Percentiles rank a stretch among this genome's conserved stretches.
These are phyloP conservation scores for Vesta saturnalis DNA, from an alignment of 2,888 invertebrate species.

Conservation along the genomic window DNA sequence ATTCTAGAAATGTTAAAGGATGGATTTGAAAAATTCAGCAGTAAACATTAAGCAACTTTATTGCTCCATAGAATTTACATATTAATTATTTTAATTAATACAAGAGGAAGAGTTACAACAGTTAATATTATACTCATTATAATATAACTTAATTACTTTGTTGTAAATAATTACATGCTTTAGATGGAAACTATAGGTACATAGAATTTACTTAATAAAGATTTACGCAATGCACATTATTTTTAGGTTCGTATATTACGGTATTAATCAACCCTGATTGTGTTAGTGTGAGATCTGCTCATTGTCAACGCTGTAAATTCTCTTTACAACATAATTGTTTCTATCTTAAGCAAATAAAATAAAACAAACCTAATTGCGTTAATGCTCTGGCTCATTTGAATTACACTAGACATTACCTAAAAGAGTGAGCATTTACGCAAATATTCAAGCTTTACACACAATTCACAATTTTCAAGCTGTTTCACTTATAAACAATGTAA, in stretches of 20 bases:
- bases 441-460: too few species aligned
- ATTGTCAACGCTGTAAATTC: not conserved
- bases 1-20: conserved; percentile 50
- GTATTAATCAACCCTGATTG: conserved; percentile 7
- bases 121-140: conserved; percentile 27
- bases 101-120: conserved; percentile 36
- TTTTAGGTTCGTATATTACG: not conserved
- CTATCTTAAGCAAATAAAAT: too few species aligned
- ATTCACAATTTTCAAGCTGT: too few species aligned
- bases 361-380: too few species aligned
- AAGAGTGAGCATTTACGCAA: too few species aligned
- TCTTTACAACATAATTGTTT: too few species aligned
- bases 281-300: conserved; percentile 17
- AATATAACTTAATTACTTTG: conserved; percentile 4
- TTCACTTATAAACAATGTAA: too few species aligned
- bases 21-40: conserved; percentile 13
- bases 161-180: conserved; percentile 10
- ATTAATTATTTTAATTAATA: conserved; percentile 25
- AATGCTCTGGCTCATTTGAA: too few species aligned
- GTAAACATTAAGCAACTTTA: conserved; percentile 52
- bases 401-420: too few species aligned
- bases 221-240: not conserved
- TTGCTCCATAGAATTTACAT: conserved; percentile 54
- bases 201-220: conserved; percentile 7
- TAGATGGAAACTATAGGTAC: not conserved